These are phyloP conservation scores for Pseudochirops corinnae DNA, from an alignment of 2,797 vertebrate genomes.

Conservation along the genomic window DNA sequence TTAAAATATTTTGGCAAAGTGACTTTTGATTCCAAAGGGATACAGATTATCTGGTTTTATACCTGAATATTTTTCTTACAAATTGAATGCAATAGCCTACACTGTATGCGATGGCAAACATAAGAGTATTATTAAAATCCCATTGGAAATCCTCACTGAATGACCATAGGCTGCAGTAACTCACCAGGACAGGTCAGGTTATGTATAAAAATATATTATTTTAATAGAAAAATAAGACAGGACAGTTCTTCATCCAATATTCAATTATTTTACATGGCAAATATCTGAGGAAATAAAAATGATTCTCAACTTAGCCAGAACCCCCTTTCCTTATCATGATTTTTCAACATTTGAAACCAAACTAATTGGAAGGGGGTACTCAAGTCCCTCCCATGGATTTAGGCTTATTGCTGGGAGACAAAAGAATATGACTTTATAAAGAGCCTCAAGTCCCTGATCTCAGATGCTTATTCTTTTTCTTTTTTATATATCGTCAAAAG, in stretches of 20 bases:
- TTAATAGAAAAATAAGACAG: constrained; percentile 84
- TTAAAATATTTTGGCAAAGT: constrained; percentile 91
- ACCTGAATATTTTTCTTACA: constrained; percentile 87
- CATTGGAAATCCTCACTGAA: constrained; percentile 82
- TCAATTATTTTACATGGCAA: constrained; percentile 79
- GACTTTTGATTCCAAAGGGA: constrained; percentile 87
- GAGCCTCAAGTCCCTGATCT: not conserved
- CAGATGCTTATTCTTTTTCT: not conserved
- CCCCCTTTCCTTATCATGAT: constrained; percentile 55
- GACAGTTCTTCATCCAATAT: constrained; percentile 79
- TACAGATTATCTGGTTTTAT: constrained; percentile 87
- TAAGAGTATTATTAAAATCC: constrained; percentile 83
- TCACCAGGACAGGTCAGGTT: constrained; percentile 81
- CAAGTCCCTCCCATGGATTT: not conserved
- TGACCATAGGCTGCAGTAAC: constrained; percentile 81
- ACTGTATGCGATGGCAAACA: constrained; percentile 74
- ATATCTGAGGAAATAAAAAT: constrained; percentile 68
- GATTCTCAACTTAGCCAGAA: constrained; percentile 62
- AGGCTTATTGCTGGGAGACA: not conserved
- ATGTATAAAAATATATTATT: constrained; percentile 82
- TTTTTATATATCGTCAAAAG: no score
- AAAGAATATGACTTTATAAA: not conserved
- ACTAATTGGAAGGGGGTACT: not conserved
- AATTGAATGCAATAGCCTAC: constrained; percentile 84
- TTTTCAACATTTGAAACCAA: constrained; percentile 58